Percentiles rank a stretch among this genome's conserved stretches.
Conservation (phyloP, 2,113 vertebrate genomes). For the Mirza zaza region DNA sequence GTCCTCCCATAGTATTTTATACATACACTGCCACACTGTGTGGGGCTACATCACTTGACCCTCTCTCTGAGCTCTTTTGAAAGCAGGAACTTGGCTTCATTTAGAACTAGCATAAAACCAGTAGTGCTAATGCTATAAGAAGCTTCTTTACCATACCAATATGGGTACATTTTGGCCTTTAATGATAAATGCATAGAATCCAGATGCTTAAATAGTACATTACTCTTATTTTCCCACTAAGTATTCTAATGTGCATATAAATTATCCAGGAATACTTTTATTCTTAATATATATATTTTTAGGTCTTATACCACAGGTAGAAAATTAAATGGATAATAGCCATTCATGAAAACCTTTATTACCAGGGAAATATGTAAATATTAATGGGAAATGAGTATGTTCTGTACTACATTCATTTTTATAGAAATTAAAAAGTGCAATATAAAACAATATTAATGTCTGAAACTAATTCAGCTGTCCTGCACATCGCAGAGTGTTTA, state of each 20-base stretch:
- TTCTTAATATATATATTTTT: neutral
- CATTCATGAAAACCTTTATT: neutral
- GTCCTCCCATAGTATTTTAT: neutral
- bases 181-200: neutral
- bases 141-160: neutral
- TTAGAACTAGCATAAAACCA: neutral
- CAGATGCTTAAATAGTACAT: neutral
- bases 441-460: neutral
- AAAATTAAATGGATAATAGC: neutral
- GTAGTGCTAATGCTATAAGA: neutral
- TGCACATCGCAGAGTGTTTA: neutral
- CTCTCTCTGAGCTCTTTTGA: neutral
- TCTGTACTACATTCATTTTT: slow-evolving; percentile 2
- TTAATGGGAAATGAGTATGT: neutral
- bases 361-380: slow-evolving; percentile 14
- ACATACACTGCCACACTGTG: neutral
- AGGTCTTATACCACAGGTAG: neutral
- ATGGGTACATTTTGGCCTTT: neutral
- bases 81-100: neutral
- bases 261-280: neutral
- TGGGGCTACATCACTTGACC: neutral
- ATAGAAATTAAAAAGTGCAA: neutral
- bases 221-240: neutral
- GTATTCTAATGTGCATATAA: neutral
- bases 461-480: neutral